Conservation (phyloP, 2,888 invertebrate species). For the Himalopsyche tibetana region DNA sequence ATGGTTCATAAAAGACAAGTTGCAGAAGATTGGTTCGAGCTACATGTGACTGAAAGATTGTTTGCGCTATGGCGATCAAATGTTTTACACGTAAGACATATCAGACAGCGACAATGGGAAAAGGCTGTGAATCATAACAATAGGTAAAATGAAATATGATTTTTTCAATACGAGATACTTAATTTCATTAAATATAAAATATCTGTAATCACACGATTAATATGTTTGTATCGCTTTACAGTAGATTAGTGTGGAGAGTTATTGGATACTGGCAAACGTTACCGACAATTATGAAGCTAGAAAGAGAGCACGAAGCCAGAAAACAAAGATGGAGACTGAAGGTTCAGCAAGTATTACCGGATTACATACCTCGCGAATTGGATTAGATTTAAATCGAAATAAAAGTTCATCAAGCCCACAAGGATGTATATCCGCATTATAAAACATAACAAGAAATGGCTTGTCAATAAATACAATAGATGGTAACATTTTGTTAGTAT, state of each 20-base stretch:
- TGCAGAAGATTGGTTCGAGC: conserved; percentile 84
- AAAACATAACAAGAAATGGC: too few relatives aligned
- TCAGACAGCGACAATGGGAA: conserved; percentile 74
- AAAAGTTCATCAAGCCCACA: too few relatives aligned
- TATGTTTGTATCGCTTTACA: conserved; percentile 66
- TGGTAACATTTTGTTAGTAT: too few relatives aligned
- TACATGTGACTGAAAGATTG: conserved; percentile 76
- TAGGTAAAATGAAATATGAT: conserved; percentile 69
- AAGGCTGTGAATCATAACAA: conserved; percentile 74
- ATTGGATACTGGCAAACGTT: conserved; percentile 81
- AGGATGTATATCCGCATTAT: too few relatives aligned
- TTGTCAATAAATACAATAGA: too few relatives aligned
- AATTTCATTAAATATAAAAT: background rate
- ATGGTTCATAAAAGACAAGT: conserved; percentile 80
- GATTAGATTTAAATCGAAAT: conserved; percentile 47
- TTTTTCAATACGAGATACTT: too few relatives aligned
- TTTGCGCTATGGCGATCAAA: conserved; percentile 76
- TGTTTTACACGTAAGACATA: conserved; percentile 72
- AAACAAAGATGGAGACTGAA: conserved; percentile 84
- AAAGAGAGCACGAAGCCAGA: conserved; percentile 82
- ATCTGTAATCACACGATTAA: background rate
- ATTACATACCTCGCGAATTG: conserved; percentile 77
- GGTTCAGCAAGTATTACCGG: conserved; percentile 84
- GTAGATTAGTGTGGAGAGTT: conserved; percentile 70
- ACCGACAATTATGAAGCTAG: conserved; percentile 80